Evolutionary conservation across 2,888 invertebrate species (phyloP).

Genomic region (Pseudococcus longispinus): DNA sequence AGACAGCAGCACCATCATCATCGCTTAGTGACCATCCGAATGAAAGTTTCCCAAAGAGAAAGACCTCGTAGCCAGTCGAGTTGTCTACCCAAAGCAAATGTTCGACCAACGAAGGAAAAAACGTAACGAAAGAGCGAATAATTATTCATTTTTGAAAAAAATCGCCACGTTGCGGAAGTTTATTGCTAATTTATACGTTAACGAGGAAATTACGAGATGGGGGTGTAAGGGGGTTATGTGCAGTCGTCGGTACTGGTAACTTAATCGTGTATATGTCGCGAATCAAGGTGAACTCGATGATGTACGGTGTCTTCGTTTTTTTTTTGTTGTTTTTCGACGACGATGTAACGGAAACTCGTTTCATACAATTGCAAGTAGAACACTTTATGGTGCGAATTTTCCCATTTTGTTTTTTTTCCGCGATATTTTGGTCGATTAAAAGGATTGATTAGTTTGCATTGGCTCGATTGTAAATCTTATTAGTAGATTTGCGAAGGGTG

Average conservation of each 20-base stretch:
- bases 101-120: too few species aligned
- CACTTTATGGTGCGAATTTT: not conserved
- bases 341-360: not conserved
- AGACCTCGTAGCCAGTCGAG: not conserved
- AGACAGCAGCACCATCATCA: not conserved
- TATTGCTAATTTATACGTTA: not conserved
- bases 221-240: not conserved
- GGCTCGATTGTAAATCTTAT: not conserved
- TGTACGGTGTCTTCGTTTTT: not conserved
- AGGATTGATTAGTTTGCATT: too few species aligned
- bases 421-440: too few species aligned
- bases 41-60: not conserved
- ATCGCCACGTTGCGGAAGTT: not conserved
- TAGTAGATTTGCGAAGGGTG: not conserved
- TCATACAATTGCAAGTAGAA: not conserved
- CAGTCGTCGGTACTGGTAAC: not conserved
- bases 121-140: too few species aligned
- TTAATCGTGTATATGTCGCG: not conserved
- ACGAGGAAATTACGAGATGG: not conserved
- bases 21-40: not conserved
- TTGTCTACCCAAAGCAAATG: too few species aligned
- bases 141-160: not conserved
- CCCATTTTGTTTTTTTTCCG: not conserved
- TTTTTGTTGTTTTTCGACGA: not conserved
- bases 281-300: constrained; percentile 4